Evolutionary conservation across 1,140 invertebrate species (phyloP), one percentile per base, ranked within the genome.

Genomic region (Euura saliciscinereae): DNA sequence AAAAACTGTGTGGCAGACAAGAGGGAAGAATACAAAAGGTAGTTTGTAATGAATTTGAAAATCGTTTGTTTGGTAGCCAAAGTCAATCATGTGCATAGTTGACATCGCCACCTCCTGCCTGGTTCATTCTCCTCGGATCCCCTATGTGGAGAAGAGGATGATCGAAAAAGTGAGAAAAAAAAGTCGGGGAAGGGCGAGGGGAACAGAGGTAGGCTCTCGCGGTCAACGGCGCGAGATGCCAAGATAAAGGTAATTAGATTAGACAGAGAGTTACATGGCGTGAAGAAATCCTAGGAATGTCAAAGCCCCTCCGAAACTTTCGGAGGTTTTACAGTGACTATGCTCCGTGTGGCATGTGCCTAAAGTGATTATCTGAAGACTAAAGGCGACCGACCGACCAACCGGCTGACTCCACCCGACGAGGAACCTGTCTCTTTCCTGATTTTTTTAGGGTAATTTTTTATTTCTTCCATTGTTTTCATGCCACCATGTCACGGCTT

Each of bases 101-200:
- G 51, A 11, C 51, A n/a, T n/a, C 51, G 51, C 51, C 13, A 59
- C 51, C 51, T 59, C 10, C 51, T 59, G 51, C 51, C 8, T 59
- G 51, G 51, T 59, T 3, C 13, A 11, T 28, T 28, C 28, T 28
- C 28, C 28, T 28, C 28, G 28, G 28, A 28, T 28, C 28, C 28
- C 1, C 28, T 28, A 28, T 28, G 69, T 70, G 73, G 64, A 75
- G 75, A 71, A 74, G 65, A 67, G 72, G 74, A 73, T 46, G 65
- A 68, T 66, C 28, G 28, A 28, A 28, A 28, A 28, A 28, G 28
- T 28, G 28, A 28, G 28, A 28, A 74, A 74, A 65, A 65, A 74
- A 67, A 45, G 69, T 45, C 59, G 45, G 69, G 64, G 11, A 46
- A 65, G 8, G 68, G 76, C 77, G 43, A 43, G 11, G 13, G 42